These are phyloP conservation scores for Heliconius congener DNA, from an alignment of 1,140 invertebrate species.

Conservation along the genomic window DNA sequence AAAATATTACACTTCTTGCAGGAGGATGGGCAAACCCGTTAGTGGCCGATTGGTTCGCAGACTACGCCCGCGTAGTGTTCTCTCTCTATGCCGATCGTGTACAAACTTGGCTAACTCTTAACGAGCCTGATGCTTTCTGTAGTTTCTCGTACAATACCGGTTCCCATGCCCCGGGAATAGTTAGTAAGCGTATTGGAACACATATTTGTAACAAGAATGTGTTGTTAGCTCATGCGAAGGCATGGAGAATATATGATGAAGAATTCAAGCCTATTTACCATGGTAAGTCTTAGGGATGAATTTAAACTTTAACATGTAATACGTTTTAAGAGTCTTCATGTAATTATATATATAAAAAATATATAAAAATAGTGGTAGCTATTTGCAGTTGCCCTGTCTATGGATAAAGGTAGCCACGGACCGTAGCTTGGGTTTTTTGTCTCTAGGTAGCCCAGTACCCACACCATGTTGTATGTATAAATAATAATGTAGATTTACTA, in stretches of 20 bases:
- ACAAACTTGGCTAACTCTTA: slow-evolving; percentile 85
- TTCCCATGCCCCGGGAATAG: not conserved
- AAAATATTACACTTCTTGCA: not conserved
- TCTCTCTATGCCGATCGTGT: slow-evolving; percentile 79
- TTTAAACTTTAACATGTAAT: too few species aligned
- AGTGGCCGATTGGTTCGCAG: slow-evolving; percentile 71
- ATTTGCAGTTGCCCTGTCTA: too few species aligned
- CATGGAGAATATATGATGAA: slow-evolving; percentile 82
- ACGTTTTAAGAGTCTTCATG: too few species aligned
- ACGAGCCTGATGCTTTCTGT: slow-evolving; percentile 84
- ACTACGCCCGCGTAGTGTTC: not conserved
- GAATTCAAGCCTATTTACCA: slow-evolving; percentile 46
- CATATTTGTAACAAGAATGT: not conserved
- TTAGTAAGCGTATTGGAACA: not conserved
- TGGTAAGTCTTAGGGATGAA: slow-evolving; percentile 51
- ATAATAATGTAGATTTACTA: too few species aligned
- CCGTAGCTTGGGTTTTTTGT: too few species aligned
- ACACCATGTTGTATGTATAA: too few species aligned
- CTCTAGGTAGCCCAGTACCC: too few species aligned
- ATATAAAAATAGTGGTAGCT: too few species aligned
- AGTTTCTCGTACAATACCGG: slow-evolving; percentile 76
- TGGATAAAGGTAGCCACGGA: too few species aligned
- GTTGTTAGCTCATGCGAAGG: slow-evolving; percentile 81
- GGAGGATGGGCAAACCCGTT: slow-evolving; percentile 49
- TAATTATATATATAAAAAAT: too few species aligned